Evolutionary conservation across 2,797 vertebrate species (phyloP).

Genomic region (Melopsittacus undulatus): DNA sequence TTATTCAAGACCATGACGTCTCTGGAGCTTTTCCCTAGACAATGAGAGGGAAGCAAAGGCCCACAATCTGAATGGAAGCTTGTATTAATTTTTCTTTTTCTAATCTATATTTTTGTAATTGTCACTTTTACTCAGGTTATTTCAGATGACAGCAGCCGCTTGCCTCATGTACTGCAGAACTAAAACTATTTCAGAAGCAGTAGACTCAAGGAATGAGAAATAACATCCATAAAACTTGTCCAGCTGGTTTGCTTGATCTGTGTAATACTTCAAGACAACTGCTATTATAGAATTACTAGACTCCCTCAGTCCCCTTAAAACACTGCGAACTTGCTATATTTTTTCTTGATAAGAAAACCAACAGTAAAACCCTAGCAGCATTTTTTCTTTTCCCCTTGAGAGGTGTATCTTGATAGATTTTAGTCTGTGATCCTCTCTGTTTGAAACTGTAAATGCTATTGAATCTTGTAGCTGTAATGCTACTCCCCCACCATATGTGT

Average conservation of each 20-base stretch:
- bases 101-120: slow-evolving; percentile 1
- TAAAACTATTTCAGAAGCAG: not conserved
- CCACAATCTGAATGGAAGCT: not conserved
- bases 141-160: not conserved
- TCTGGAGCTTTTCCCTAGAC: not conserved
- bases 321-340: not conserved
- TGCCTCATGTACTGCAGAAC: not conserved
- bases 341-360: not conserved
- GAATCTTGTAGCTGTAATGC: not conserved
- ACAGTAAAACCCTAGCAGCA: not conserved
- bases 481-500: not conserved
- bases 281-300: not conserved
- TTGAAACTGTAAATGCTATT: not conserved
- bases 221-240: not conserved
- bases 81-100: not conserved
- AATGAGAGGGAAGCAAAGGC: not conserved
- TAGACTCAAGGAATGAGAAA: not conserved
- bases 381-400: not conserved
- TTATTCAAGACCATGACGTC: not conserved
- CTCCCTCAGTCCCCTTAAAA: not conserved
- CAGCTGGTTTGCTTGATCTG: not conserved
- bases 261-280: not conserved
- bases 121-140: not conserved
- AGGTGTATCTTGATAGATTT: not conserved
- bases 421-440: not conserved